These are phyloP conservation scores for Lepidochitona cinerea DNA, from an alignment of 2,888 invertebrate species.

Conservation along the genomic window DNA sequence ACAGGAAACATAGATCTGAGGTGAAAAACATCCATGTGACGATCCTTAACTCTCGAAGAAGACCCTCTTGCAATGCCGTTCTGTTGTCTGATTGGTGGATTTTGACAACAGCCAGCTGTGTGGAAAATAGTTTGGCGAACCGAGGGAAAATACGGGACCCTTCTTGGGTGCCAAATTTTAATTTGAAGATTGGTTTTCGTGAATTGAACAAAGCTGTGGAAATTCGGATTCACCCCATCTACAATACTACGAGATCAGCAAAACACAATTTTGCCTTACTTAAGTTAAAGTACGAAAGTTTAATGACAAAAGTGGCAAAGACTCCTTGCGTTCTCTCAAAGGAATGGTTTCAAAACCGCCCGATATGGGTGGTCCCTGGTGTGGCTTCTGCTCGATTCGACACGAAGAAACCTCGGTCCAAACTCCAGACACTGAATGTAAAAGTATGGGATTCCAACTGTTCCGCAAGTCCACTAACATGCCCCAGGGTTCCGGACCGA, in stretches of 20 bases:
- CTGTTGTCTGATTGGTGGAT: conserved; percentile 7
- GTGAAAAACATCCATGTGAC: conserved; percentile 3
- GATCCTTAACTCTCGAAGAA: neutral
- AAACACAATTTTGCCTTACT: conserved; percentile 2
- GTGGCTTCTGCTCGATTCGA: neutral
- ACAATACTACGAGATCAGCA: neutral
- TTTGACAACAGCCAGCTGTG: conserved; percentile 7
- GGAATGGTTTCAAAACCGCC: neutral
- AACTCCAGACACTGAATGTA: neutral
- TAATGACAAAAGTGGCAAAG: neutral
- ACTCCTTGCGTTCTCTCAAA: neutral
- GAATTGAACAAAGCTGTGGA: neutral
- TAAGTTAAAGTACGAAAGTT: conserved; percentile 3
- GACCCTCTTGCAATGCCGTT: neutral
- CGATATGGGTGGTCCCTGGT: neutral
- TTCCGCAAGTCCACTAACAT: neutral
- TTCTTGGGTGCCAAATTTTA: neutral
- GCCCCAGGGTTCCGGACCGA: neutral
- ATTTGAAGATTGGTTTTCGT: conserved; percentile 2
- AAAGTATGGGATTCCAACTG: neutral
- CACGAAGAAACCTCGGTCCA: neutral
- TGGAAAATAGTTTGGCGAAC: neutral
- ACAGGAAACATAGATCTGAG: neutral
- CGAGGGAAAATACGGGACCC: neutral
- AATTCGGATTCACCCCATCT: neutral